Conservation (phyloP, 2,113 vertebrate genomes). For the Strigops habroptila region DNA sequence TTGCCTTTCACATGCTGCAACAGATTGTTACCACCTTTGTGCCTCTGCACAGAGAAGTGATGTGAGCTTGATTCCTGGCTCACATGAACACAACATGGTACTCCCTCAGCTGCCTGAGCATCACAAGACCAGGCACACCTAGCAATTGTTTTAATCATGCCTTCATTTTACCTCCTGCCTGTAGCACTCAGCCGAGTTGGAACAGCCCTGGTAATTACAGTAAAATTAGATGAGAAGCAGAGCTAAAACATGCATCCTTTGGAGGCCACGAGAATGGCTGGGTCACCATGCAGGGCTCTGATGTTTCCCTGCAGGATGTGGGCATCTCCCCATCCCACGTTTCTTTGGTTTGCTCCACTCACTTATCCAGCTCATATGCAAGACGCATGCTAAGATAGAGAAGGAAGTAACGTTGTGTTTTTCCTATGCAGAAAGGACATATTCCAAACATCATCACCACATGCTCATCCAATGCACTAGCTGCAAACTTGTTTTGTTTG, state of each 20-base stretch:
- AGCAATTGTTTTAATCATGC: slow-evolving; percentile 15
- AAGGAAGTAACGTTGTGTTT: background rate
- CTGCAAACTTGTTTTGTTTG: background rate
- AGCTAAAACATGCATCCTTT: background rate
- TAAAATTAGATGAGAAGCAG: background rate
- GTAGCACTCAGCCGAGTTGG: background rate
- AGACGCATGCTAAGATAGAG: too few species aligned
- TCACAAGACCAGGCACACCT: background rate
- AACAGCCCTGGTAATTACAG: background rate
- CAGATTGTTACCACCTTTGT: background rate
- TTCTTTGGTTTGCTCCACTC: background rate
- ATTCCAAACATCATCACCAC: background rate
- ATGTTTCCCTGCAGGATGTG: background rate
- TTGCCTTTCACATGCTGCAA: background rate
- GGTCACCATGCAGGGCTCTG: background rate
- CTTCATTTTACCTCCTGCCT: background rate
- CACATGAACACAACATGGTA: rapidly evolving
- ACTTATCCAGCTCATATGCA: background rate
- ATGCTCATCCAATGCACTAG: background rate
- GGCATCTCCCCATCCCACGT: background rate
- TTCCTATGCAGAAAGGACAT: background rate
- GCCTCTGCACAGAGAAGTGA: background rate
- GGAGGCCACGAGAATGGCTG: background rate
- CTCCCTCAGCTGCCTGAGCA: background rate
- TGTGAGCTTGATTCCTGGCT: background rate